Percentiles rank a stretch among this genome's conserved stretches.
These are phyloP conservation scores for Trinorchestia longiramus DNA, from an alignment of 1,140 invertebrate genomes.

Conservation along the genomic window DNA sequence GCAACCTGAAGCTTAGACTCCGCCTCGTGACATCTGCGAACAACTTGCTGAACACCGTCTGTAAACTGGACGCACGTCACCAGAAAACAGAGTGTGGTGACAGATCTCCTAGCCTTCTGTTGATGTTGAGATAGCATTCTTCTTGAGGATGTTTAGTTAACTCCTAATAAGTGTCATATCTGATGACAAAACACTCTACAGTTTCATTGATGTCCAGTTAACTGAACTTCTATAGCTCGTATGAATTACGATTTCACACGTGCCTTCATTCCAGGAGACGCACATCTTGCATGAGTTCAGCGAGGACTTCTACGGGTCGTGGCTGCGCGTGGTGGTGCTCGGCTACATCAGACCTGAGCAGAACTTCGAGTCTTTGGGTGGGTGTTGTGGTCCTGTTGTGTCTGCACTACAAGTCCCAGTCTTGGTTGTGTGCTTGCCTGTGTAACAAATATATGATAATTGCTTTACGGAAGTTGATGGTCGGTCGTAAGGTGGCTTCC, in stretches of 20 bases:
- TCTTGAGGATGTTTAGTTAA: background rate
- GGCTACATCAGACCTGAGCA: constrained; percentile 87
- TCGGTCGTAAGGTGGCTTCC: no score
- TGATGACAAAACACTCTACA: background rate
- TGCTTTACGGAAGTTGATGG: no score
- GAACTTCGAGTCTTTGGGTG: constrained; percentile 83
- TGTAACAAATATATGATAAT: no score
- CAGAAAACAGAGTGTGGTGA: no score
- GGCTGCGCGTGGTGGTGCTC: constrained; percentile 82
- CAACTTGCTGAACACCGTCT: no score
- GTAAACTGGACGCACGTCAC: no score
- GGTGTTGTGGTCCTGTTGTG: constrained; percentile 44
- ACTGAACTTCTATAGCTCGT: background rate
- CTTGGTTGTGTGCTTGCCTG: no score
- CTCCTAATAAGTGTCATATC: background rate
- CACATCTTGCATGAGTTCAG: constrained; percentile 89
- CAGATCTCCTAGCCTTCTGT: background rate
- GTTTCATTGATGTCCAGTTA: background rate
- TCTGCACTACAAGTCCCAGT: background rate
- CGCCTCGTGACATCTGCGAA: no score
- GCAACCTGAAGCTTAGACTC: no score
- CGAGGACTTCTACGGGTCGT: constrained; percentile 88
- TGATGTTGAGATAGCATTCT: background rate
- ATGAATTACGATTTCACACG: background rate
- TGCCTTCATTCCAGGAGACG: constrained; percentile 77